A percentile compares a stretch with the other conserved stretches of the same genome.
Evolutionary conservation across 2,797 vertebrate species (phyloP).

Genomic region (Pantherophis vulpinus): DNA sequence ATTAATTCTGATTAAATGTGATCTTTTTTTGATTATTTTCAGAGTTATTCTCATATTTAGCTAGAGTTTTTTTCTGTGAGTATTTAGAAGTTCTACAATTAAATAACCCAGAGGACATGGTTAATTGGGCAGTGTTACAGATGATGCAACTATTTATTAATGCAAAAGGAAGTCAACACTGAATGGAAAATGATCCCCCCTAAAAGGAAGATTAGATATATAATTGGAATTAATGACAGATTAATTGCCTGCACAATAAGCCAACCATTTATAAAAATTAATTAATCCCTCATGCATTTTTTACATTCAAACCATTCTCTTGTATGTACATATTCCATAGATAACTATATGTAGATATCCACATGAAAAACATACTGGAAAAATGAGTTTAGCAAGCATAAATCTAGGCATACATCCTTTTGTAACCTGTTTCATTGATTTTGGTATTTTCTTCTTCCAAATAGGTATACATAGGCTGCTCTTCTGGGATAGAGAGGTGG

Average conservation of each 20-base stretch:
- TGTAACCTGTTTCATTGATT: not conserved
- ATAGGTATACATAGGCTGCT: not conserved
- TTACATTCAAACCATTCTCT: not conserved
- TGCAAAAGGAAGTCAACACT: not conserved
- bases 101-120: not conserved
- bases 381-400: not conserved
- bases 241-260: slow-evolving; percentile 37
- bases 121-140: not conserved
- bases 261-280: not conserved
- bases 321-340: not conserved
- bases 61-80: not conserved
- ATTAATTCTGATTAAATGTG: not conserved
- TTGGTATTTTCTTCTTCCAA: not conserved
- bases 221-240: slow-evolving; percentile 30
- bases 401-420: not conserved
- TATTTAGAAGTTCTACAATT: not conserved
- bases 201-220: slow-evolving; percentile 11
- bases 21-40: not conserved
- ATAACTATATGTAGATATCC: not conserved
- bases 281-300: not conserved
- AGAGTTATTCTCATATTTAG: not conserved
- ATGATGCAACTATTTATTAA: not conserved
- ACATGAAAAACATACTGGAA: not conserved
- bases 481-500: not conserved
- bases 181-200: not conserved